Conservation (phyloP, 2,797 vertebrate genomes). For the Parauchenoglanis ngamensis region DNA sequence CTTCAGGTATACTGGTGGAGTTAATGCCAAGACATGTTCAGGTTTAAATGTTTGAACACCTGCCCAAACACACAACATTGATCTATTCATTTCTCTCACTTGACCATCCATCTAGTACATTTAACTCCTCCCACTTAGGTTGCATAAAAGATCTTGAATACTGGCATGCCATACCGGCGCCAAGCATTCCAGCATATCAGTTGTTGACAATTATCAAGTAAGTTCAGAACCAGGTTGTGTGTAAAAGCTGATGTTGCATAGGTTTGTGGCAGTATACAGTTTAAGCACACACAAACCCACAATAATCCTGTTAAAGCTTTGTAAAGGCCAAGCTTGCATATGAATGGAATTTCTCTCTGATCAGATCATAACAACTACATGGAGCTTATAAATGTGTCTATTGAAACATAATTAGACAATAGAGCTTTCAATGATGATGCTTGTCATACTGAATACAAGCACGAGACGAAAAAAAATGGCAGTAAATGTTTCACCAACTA, state of each 20-base stretch:
- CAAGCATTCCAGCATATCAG: conserved; percentile 29
- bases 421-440: background rate
- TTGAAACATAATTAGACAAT: conserved; percentile 11
- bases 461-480: background rate
- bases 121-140: background rate
- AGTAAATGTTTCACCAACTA: conserved; percentile 14
- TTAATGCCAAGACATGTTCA: conserved; percentile 45
- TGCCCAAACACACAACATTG: background rate
- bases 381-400: background rate
- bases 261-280: background rate
- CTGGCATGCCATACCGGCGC: conserved; percentile 24
- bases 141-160: conserved; percentile 29
- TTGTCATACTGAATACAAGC: conserved; percentile 1
- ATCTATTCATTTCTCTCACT: conserved; percentile 24
- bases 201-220: conserved; percentile 27
- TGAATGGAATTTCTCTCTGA: conserved; percentile 32
- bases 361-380: conserved; percentile 11
- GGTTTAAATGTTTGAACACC: conserved; percentile 31
- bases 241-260: conserved; percentile 33
- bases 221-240: conserved; percentile 1
- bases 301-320: background rate
- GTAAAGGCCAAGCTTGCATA: too few species aligned
- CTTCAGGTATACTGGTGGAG: conserved; percentile 15
- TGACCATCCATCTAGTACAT: background rate
- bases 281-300: background rate